phyloP scores from a whole-genome alignment of 2,888 invertebrate species.

The Loripinus fragilis region DNA sequence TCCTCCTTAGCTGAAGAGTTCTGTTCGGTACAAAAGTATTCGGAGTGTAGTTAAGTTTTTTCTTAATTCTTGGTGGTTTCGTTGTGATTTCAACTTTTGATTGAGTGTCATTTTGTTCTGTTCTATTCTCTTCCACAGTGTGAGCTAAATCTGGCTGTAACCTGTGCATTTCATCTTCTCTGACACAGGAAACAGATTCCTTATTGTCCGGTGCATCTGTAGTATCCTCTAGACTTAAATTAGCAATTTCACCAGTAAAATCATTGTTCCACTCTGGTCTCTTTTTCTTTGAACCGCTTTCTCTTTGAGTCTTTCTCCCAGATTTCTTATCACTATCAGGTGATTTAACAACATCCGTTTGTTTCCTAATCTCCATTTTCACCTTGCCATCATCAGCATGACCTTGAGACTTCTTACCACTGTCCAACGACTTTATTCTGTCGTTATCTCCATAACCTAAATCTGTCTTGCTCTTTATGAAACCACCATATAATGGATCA shows the following conservation, averaged over 20 bases:
- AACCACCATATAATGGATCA: not conserved
- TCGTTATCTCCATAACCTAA: not conserved
- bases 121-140: not conserved
- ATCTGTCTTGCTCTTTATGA: not conserved
- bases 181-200: not conserved
- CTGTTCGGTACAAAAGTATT: conserved; percentile 72
- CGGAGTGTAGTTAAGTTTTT: conserved; percentile 66
- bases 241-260: not conserved
- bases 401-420: no score
- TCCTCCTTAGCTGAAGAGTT: conserved; percentile 67
- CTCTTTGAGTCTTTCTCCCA: not conserved
- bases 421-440: not conserved
- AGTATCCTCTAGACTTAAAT: conserved; percentile 1
- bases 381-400: no score
- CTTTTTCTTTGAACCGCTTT: not conserved
- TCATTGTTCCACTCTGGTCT: conserved; percentile 12
- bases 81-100: not conserved
- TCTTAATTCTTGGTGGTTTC: conserved; percentile 44
- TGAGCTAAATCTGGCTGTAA: not conserved
- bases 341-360: not conserved
- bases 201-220: not conserved
- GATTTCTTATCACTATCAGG: conserved; percentile 1
- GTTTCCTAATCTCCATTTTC: no score
- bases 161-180: not conserved
- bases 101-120: not conserved